Base-by-base conservation (phyloP, 1,140 invertebrate species). In the Cardiocondyla obscurior region DNA sequence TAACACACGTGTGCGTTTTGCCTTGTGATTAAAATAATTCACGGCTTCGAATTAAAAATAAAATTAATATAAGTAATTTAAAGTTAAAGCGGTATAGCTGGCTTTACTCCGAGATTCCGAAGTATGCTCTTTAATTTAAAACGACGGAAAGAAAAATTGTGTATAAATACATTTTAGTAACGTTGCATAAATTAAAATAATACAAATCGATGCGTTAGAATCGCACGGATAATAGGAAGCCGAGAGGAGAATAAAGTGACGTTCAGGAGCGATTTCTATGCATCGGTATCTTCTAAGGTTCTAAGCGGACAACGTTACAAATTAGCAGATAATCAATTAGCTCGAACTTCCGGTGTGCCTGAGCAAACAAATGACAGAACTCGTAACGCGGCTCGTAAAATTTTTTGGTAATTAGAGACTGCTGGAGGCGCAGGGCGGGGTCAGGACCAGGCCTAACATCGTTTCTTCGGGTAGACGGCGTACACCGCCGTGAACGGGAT, bases 281-380 rank as follows among this genome's bases (percentile, higher is more conserved):
- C 25, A 33, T 44, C 42, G 46, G 39, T 46, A n/a, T 76, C 30
- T 67, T 69, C 85, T n/a, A n/a, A n/a, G n/a, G n/a, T n/a, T n/a
- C n/a, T 83, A 85, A 88, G 60, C 69, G 82, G 65, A 22, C 22
- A 82, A 90, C 85, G 84, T 90, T 90, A 92, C 89, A 91, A 92
- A 92, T 92, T 92, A 92, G 87, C 90, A 86, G 89, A 92, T 89
- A 90, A 92, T 90, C 91, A 92, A 92, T 92, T 92, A 92, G 84
- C 64, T 60, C n/a, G 14, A 76, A 92, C 90, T 91, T 92, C 90
- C 90, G 90, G 90, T 85, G 62, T 84, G 85, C 84, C 88, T 92
- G 81, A 89, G 33, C 88, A 92, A 92, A 90, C 90, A 91, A 90
- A 89, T 91, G 88, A 91, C 90, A 92, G 84, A 87, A 84, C 67